Percentiles rank a stretch among this genome's conserved stretches.
Evolutionary conservation across 2,797 vertebrate species (phyloP).

Genomic region (Gymnoscopelus microlampas): DNA sequence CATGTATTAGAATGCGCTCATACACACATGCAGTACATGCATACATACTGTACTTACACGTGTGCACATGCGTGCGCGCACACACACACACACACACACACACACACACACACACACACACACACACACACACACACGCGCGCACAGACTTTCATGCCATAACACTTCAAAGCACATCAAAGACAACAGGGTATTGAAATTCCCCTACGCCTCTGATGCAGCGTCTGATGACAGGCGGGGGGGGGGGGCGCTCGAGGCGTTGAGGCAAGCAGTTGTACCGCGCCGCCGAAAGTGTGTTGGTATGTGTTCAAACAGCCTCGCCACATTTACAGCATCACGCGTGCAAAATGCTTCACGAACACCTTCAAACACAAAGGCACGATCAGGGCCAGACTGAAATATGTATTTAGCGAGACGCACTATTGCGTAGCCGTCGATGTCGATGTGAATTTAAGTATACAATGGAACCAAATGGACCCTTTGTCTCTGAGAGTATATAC

Average conservation of each 20-base stretch:
- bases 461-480: too few species aligned
- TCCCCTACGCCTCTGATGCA: conserved; percentile 55
- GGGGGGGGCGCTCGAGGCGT: neutral
- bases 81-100: conserved; percentile 4
- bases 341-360: conserved; percentile 50
- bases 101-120: conserved; percentile 15
- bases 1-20: too few species aligned
- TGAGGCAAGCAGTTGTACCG: conserved; percentile 47
- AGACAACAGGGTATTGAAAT: conserved; percentile 57
- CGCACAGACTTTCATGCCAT: conserved; percentile 34
- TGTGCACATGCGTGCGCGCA: conserved; percentile 36
- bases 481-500: too few species aligned
- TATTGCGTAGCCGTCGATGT: too few species aligned
- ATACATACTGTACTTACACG: conserved; percentile 32
- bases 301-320: conserved; percentile 57
- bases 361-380: conserved; percentile 54
- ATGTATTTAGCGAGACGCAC: neutral
- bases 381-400: conserved; percentile 46
- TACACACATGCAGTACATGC: conserved; percentile 1
- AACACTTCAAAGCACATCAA: conserved; percentile 73
- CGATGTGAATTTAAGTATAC: too few species aligned
- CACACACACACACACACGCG: conserved; percentile 18
- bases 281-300: conserved; percentile 58
- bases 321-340: conserved; percentile 50
- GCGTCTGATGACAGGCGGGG: conserved; percentile 61